A percentile compares a stretch with the other conserved stretches of the same genome.
These are phyloP conservation scores for Habroteleia sp. DNA, from an alignment of 2,888 invertebrate species.

Conservation along the genomic window DNA sequence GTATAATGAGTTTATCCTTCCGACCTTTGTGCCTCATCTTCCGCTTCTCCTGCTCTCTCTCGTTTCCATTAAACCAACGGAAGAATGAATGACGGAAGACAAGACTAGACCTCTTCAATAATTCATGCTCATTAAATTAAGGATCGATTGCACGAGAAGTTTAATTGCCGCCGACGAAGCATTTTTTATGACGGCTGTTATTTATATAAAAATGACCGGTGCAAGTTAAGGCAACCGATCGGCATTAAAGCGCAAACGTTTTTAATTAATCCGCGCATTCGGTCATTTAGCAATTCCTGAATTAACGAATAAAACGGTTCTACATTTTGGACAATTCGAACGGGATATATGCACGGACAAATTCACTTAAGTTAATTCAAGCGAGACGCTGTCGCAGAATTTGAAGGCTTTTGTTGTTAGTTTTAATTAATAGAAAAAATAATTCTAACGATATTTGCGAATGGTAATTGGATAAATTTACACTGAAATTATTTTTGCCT, in stretches of 20 bases:
- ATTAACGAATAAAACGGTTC: too few species aligned
- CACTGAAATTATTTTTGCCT: too few species aligned
- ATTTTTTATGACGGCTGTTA: constrained; percentile 30
- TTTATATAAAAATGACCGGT: constrained; percentile 16
- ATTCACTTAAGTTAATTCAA: too few species aligned
- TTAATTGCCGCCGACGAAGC: constrained; percentile 26
- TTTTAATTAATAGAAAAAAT: too few species aligned
- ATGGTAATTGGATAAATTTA: too few species aligned
- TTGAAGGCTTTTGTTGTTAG: too few species aligned
- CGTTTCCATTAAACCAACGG: constrained; percentile 39
- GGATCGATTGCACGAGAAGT: constrained; percentile 37
- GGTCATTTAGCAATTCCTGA: too few species aligned
- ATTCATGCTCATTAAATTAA: constrained; percentile 47
- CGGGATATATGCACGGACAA: too few species aligned
- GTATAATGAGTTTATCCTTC: constrained; percentile 54
- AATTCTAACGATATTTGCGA: too few species aligned
- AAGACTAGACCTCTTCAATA: constrained; percentile 25
- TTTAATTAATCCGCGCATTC: constrained; percentile 23
- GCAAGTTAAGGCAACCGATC: not conserved
- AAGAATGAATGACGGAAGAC: constrained; percentile 52
- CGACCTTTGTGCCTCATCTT: constrained; percentile 52
- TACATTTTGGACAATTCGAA: too few species aligned
- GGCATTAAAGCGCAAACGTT: not conserved
- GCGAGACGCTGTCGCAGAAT: too few species aligned
- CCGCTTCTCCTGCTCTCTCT: constrained; percentile 41